Evolutionary conservation across 1,140 invertebrate genomes (phyloP).

Genomic region (Contarinia nasturtii): DNA sequence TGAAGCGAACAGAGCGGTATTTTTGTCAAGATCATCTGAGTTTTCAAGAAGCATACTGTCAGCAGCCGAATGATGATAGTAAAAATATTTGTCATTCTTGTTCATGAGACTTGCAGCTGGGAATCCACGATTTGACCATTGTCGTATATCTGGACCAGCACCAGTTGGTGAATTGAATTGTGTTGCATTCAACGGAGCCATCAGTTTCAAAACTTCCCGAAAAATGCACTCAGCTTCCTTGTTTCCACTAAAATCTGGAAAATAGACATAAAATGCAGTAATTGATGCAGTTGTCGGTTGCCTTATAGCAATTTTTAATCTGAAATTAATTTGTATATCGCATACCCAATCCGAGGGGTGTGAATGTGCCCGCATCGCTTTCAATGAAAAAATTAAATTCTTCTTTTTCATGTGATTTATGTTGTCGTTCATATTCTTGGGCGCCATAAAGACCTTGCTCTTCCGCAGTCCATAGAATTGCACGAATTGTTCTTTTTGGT

Average conservation of each 20-base stretch:
- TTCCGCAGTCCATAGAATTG: conserved; percentile 71
- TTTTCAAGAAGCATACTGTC: conserved; percentile 60
- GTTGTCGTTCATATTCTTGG: conserved; percentile 36
- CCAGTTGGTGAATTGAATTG: conserved; percentile 17
- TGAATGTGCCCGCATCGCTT: conserved; percentile 66
- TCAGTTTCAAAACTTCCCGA: conserved; percentile 34
- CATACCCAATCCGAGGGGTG: too few species aligned
- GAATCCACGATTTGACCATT: conserved; percentile 38
- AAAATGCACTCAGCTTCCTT: conserved; percentile 40
- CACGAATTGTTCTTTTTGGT: conserved; percentile 48
- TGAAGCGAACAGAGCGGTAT: conserved; percentile 55
- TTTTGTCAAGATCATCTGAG: conserved; percentile 40
- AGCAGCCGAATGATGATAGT: conserved; percentile 61
- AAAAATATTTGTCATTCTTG: conserved; percentile 55
- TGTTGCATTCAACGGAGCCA: conserved; percentile 23
- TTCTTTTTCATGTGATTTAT: conserved; percentile 21
- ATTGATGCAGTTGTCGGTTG: too few species aligned
- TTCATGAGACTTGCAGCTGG: conserved; percentile 48
- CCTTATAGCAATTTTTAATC: too few species aligned
- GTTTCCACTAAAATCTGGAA: conserved; percentile 35
- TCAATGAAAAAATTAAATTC: conserved; percentile 44
- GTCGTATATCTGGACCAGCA: conserved; percentile 43
- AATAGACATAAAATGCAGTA: too few species aligned
- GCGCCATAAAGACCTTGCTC: conserved; percentile 53
- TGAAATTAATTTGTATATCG: too few species aligned